Evolutionary conservation across 2,888 invertebrate genomes (phyloP).

Genomic region (Portevinia maculata): DNA sequence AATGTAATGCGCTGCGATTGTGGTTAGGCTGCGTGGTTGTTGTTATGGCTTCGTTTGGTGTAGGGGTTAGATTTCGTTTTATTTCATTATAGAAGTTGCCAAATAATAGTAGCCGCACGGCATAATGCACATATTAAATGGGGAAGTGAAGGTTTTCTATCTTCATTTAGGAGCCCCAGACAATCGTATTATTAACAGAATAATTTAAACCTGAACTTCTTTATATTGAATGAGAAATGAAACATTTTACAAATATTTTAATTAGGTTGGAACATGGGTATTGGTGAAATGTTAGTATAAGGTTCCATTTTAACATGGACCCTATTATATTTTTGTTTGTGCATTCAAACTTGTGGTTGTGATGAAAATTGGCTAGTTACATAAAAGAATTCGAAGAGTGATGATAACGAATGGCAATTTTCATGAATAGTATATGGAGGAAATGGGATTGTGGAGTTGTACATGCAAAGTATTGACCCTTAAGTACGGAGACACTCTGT

Average conservation of each 20-base stretch:
- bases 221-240: neutral
- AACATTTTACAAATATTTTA: neutral
- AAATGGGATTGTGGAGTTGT: too few species aligned
- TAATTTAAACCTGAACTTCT: slow-evolving; percentile 9
- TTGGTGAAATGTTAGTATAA: too few species aligned
- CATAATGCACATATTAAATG: slow-evolving; percentile 8
- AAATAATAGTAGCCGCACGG: slow-evolving; percentile 42
- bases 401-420: too few species aligned
- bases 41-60: slow-evolving; percentile 48
- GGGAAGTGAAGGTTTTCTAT: slow-evolving; percentile 28
- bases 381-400: too few species aligned
- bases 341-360: too few species aligned
- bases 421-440: too few species aligned
- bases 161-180: slow-evolving; percentile 30
- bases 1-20: slow-evolving; percentile 52
- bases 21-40: slow-evolving; percentile 56
- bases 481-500: too few species aligned
- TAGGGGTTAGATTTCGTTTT: slow-evolving; percentile 47
- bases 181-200: neutral
- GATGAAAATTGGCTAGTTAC: too few species aligned
- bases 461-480: too few species aligned
- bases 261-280: too few species aligned
- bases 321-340: too few species aligned
- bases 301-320: too few species aligned
- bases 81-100: slow-evolving; percentile 43